Percentiles rank a stretch among this genome's conserved stretches.
Conservation (phyloP, 2,113 vertebrate genomes). For the Prionailurus bengalensis region DNA sequence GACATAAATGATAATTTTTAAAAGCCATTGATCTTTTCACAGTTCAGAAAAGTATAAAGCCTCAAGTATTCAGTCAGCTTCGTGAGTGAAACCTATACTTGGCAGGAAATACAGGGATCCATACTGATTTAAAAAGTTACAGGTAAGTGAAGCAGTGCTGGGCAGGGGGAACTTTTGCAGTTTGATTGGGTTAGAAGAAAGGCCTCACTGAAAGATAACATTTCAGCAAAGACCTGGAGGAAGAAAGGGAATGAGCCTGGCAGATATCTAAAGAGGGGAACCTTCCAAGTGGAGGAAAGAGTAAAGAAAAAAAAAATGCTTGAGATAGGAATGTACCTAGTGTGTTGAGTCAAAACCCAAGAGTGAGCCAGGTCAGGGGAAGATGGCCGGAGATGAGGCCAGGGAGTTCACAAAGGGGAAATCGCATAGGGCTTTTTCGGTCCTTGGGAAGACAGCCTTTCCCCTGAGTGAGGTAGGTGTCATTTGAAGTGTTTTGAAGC, state of each 20-base stretch:
- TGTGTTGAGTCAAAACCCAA: not conserved
- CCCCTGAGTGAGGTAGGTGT: not conserved
- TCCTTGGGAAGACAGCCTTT: not conserved
- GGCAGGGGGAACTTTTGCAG: not conserved
- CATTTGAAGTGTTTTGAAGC: not conserved
- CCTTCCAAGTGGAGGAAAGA: not conserved
- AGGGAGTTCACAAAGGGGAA: not conserved
- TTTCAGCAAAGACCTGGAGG: not conserved
- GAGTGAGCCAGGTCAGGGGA: not conserved
- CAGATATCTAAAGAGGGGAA: not conserved
- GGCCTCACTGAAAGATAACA: not conserved
- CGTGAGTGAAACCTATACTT: not conserved
- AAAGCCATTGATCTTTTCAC: not conserved
- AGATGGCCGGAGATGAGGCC: not conserved
- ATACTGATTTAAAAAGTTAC: not conserved
- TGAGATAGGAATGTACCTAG: not conserved
- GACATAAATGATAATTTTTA: conserved; percentile 5
- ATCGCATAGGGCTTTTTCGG: not conserved
- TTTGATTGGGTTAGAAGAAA: not conserved
- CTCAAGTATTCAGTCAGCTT: not conserved
- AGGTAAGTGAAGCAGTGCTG: not conserved
- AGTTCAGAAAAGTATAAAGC: not conserved
- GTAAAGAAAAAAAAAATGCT: not conserved
- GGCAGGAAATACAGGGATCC: not conserved
- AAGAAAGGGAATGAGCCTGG: not conserved